These are phyloP conservation scores for Poecilus cupreus DNA, from an alignment of 2,888 invertebrate genomes.

Conservation along the genomic window DNA sequence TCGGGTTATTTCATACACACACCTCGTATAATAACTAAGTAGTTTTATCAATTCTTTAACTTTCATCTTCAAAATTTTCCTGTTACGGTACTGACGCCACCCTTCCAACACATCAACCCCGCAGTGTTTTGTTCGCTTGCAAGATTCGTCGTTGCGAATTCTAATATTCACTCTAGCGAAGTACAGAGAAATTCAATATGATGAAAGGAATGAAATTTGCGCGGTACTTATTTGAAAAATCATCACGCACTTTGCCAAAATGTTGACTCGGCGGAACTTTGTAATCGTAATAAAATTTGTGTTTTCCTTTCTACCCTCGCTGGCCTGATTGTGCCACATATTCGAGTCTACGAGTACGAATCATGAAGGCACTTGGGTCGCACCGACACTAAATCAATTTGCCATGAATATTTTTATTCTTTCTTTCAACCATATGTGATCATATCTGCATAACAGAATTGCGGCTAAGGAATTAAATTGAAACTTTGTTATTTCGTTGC, in stretches of 20 bases:
- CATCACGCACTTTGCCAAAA: constrained; percentile 20
- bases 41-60: no score
- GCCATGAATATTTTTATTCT: neutral
- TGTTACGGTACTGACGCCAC: no score
- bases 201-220: constrained; percentile 1
- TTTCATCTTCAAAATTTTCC: no score
- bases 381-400: constrained; percentile 16
- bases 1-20: no score
- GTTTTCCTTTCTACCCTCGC: constrained; percentile 15
- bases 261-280: constrained; percentile 20
- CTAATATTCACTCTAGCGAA: neutral
- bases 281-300: constrained; percentile 41
- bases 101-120: neutral
- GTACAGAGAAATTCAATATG: neutral
- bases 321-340: constrained; percentile 25
- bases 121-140: neutral
- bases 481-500: neutral
- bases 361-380: constrained; percentile 5
- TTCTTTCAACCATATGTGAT: constrained; percentile 12
- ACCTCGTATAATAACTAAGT: no score
- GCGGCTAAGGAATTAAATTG: neutral
- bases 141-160: neutral
- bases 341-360: neutral
- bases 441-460: constrained; percentile 16
- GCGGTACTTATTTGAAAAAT: constrained; percentile 38